These are phyloP conservation scores for Halictus quadricinctus DNA, from an alignment of 2,888 invertebrate species.

Conservation along the genomic window DNA sequence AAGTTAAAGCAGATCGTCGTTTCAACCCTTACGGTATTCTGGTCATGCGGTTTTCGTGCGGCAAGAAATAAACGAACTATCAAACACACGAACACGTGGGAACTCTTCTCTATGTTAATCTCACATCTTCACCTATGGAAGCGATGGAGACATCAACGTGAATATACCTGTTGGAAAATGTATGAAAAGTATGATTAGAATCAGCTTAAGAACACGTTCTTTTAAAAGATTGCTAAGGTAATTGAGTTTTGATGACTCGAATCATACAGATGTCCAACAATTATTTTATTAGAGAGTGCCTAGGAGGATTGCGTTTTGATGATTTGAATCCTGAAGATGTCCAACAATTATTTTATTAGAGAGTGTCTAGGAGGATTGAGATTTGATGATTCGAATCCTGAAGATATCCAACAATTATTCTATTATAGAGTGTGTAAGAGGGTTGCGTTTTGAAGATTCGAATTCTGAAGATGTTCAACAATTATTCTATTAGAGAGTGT, in stretches of 20 bases:
- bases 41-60: not conserved
- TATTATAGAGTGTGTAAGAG: not conserved
- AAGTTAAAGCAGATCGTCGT: not conserved
- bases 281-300: not conserved
- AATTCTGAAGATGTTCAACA: not conserved
- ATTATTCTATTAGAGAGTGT: not conserved
- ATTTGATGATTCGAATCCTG: too few species aligned
- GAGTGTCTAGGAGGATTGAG: too few species aligned
- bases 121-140: not conserved
- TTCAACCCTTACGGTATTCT: constrained; percentile 2
- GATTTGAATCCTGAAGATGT: too few species aligned
- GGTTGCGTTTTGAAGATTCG: not conserved
- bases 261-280: not conserved
- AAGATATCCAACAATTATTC: too few species aligned
- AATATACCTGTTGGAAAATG: not conserved
- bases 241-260: not conserved
- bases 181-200: not conserved
- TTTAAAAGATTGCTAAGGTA: not conserved
- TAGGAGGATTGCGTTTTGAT: too few species aligned
- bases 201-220: not conserved
- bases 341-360: too few species aligned
- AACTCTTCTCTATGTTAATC: not conserved
- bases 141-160: not conserved
- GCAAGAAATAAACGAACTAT: not conserved
- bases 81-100: not conserved